These are phyloP conservation scores for Alosa alosa DNA, from an alignment of 2,113 vertebrate genomes.

Conservation along the genomic window DNA sequence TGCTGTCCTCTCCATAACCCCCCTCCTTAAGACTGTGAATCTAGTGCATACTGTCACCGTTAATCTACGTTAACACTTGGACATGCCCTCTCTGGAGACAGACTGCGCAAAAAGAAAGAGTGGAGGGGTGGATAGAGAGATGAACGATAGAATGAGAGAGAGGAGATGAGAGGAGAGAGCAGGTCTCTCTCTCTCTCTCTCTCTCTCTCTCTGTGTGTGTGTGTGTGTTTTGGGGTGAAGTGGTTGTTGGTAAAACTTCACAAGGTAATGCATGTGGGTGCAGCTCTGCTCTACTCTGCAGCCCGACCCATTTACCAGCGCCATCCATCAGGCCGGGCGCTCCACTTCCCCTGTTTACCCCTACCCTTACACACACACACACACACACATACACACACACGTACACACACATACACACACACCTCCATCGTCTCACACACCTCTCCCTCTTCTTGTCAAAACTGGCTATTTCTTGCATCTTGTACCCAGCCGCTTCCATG, in stretches of 20 bases:
- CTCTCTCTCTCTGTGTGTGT: not conserved
- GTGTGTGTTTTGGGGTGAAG: not conserved
- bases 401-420: not conserved
- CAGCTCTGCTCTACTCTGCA: not conserved
- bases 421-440: not conserved
- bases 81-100: conserved; percentile 20
- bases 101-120: not conserved
- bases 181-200: not conserved
- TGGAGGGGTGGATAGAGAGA: not conserved
- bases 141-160: not conserved
- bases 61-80: conserved; percentile 40
- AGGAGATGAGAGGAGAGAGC: not conserved
- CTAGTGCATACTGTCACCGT: conserved; percentile 39
- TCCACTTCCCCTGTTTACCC: not conserved
- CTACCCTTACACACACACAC: not conserved
- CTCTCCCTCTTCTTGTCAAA: not conserved
- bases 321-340: not conserved
- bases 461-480: not conserved
- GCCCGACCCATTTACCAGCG: not conserved
- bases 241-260: not conserved
- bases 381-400: not conserved
- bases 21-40: conserved; percentile 31
- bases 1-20: not conserved
- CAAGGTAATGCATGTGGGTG: conserved; percentile 6
- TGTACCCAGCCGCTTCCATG: not conserved